Evolutionary conservation across 2,888 invertebrate species (phyloP), one percentile per base, ranked within the genome.

Genomic region (Melieria picta): DNA sequence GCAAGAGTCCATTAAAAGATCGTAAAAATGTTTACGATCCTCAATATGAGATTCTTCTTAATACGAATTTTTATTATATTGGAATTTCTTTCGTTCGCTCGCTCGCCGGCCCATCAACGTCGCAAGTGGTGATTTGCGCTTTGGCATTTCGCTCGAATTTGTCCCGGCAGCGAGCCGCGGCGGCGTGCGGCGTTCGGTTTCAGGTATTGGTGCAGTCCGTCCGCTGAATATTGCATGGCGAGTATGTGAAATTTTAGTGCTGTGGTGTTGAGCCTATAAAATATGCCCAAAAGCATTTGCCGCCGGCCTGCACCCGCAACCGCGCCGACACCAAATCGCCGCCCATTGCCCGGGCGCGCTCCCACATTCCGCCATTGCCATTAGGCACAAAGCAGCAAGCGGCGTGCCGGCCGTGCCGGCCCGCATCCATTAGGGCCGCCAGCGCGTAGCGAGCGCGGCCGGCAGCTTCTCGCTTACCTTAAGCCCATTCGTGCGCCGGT

Each of bases 1-100:
- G 82, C 82, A 82, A 84, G 83, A 83, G 79, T 82, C 85, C 84
- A 85, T 85, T 86, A 85, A 85, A 86, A 83, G 79, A 77, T 83
- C 86, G 83, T 86, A 85, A 85, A 85, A 83, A 81, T 78, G 80
- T 80, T 85, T 84, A 85, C 82, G 86, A 84, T 82, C 81, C 81
- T 79, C 78, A 78, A 81, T 79, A 85, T 83, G 83, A 83, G 82
- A 83, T 81, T 84, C 83, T 78, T 83, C 83, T 85, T 82, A 84
- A 85, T 84, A 84, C 81, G 80, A 81, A 81, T 81, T 84, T 83
- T 85, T 85, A 83, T 84, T 83, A 83, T 83, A 84, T 83, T 83
- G 85, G 82, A 83, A 84, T 84, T 50, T 50, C 42, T 50, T 61
- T 60, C 45, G 11, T 50, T 4, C 4, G n/a, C 7, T 42, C 13